Conservation (phyloP, 2,888 invertebrate species). For the Hemithea aestivaria region DNA sequence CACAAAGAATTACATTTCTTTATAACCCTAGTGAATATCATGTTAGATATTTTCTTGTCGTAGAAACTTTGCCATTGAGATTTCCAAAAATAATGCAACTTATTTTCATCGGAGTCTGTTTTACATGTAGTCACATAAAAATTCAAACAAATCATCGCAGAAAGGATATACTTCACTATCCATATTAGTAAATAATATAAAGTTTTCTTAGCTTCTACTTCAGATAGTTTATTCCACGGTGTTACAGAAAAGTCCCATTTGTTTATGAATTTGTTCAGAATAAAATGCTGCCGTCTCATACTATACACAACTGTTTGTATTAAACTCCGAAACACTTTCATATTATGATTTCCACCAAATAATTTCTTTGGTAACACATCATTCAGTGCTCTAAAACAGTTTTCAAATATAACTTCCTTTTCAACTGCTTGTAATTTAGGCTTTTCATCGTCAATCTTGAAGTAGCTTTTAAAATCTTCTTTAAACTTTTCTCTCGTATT, state of each 20-base stretch:
- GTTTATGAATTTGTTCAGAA: slow-evolving; percentile 35
- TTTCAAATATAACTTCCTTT: slow-evolving; percentile 46
- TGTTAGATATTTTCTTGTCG: slow-evolving; percentile 53
- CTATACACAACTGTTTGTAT: slow-evolving; percentile 48
- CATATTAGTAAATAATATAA: slow-evolving; percentile 44
- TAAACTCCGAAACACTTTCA: slow-evolving; percentile 49
- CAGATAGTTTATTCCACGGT: slow-evolving; percentile 41
- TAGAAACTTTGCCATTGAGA: slow-evolving; percentile 68
- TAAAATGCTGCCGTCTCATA: slow-evolving; percentile 62
- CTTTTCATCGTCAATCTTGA: slow-evolving; percentile 24
- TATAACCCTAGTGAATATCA: slow-evolving; percentile 50
- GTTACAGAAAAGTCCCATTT: slow-evolving; percentile 51
- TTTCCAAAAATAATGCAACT: slow-evolving; percentile 66
- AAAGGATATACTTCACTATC: slow-evolving; percentile 53
- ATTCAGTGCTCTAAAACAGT: slow-evolving; percentile 42
- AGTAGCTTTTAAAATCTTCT: slow-evolving; percentile 53
- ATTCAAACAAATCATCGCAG: slow-evolving; percentile 59
- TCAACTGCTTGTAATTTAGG: slow-evolving; percentile 36
- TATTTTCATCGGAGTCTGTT: slow-evolving; percentile 62
- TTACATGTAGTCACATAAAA: slow-evolving; percentile 69
- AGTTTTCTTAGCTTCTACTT: slow-evolving; percentile 26
- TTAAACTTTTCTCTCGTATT: slow-evolving; percentile 44
- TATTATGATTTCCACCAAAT: slow-evolving; percentile 52
- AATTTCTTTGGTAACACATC: slow-evolving; percentile 55
- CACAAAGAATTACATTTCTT: slow-evolving; percentile 46